A percentile compares a stretch with the other conserved stretches of the same genome.
phyloP scores from a whole-genome alignment of 2,888 invertebrate genomes.

The Pyralis farinalis region DNA sequence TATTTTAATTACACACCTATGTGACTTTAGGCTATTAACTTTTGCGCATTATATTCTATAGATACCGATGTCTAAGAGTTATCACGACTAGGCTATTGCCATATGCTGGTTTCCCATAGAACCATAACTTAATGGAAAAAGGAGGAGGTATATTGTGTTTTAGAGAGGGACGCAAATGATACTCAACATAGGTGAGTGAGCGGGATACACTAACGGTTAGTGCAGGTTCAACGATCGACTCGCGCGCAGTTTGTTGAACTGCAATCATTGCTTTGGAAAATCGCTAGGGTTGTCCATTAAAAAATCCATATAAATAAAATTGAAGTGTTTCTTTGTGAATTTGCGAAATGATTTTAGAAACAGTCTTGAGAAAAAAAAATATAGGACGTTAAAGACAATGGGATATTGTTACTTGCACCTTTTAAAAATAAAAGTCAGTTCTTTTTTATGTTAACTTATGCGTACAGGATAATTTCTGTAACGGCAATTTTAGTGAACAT shows the following conservation, averaged over 20 bases:
- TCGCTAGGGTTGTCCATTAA: constrained; percentile 52
- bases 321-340: background rate
- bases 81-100: constrained; percentile 13
- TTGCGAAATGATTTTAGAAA: no score
- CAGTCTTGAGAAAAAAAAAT: no score
- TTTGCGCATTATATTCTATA: no score
- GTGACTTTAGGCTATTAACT: no score
- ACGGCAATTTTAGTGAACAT: no score
- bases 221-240: constrained; percentile 77
- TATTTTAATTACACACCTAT: no score
- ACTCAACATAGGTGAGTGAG: constrained; percentile 34
- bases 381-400: no score
- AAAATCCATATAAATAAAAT: background rate
- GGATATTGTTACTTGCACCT: no score
- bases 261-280: constrained; percentile 76
- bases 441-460: no score
- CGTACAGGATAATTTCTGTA: no score
- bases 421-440: no score
- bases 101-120: constrained; percentile 39
- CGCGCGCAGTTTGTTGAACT: constrained; percentile 78
- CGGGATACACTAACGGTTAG: constrained; percentile 55
- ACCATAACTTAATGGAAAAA: constrained; percentile 50
- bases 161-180: constrained; percentile 38
- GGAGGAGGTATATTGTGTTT: constrained; percentile 48
- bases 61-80: background rate